A percentile compares a stretch with the other conserved stretches of the same genome.
phyloP scores from a whole-genome alignment of 1,140 invertebrate species.

The Hypsibius dujardini region DNA sequence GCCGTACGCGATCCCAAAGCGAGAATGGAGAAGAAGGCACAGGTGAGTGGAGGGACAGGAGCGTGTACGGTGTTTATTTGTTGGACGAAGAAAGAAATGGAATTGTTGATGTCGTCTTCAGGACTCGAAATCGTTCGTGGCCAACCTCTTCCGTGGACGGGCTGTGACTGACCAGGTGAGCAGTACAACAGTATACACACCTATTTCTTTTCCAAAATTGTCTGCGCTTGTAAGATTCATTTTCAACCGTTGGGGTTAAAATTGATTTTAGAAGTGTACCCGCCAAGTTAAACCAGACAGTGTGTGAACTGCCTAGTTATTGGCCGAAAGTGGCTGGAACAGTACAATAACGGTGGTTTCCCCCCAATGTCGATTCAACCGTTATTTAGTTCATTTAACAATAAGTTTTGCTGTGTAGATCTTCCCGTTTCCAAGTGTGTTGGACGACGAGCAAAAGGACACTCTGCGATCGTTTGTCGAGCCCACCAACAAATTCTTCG shows the following conservation, averaged over 20 bases:
- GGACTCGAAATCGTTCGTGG: slow-evolving; percentile 17
- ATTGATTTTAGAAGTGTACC: too few species aligned
- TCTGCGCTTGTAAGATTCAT: too few species aligned
- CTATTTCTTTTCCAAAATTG: too few species aligned
- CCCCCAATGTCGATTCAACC: too few species aligned
- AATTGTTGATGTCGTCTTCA: slow-evolving; percentile 15
- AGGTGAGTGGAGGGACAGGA: neutral
- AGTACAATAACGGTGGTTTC: too few species aligned
- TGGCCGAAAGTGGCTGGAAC: too few species aligned
- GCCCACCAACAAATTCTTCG: slow-evolving; percentile 71
- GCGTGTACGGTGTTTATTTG: neutral
- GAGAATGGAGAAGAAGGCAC: slow-evolving; percentile 14
- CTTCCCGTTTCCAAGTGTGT: slow-evolving; percentile 34
- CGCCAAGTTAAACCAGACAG: too few species aligned
- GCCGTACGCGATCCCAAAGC: neutral
- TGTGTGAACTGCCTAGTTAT: too few species aligned
- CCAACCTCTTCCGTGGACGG: slow-evolving; percentile 19
- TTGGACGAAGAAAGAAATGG: neutral
- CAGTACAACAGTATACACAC: neutral
- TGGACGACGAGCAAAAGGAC: slow-evolving; percentile 63
- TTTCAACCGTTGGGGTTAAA: too few species aligned
- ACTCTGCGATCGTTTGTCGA: slow-evolving; percentile 63
- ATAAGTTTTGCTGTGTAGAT: neutral
- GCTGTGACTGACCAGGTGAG: slow-evolving; percentile 23
- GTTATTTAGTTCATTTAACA: too few species aligned